Percentiles rank a stretch among this genome's conserved stretches.
phyloP scores from a whole-genome alignment of 2,113 vertebrate genomes.

The Panurus biarmicus region DNA sequence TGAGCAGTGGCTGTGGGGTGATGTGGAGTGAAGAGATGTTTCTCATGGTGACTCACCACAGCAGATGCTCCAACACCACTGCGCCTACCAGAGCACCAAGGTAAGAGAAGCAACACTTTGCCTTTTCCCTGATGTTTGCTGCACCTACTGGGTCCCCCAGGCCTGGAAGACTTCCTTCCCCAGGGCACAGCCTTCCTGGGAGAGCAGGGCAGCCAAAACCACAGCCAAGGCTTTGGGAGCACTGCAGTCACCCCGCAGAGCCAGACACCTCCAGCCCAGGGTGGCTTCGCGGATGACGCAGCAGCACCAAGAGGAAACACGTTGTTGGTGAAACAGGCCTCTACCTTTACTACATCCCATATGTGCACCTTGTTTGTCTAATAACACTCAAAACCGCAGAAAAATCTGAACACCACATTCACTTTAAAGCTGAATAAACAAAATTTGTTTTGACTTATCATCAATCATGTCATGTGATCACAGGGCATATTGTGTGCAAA shows the following conservation, averaged over 20 bases:
- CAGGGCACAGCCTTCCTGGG: not conserved
- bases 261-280: not conserved
- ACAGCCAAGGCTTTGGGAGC: not conserved
- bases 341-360: slow-evolving; percentile 64
- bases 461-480: slow-evolving; percentile 76
- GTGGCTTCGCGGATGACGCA: slow-evolving; percentile 42
- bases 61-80: not conserved
- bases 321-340: slow-evolving; percentile 44
- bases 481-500: slow-evolving; percentile 72
- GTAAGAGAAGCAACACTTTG: not conserved
- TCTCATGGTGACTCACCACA: accelerated
- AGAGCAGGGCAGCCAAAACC: not conserved
- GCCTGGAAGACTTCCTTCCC: too few species aligned
- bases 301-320: slow-evolving; percentile 50
- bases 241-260: accelerated
- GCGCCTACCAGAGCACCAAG: accelerated
- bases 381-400: slow-evolving; percentile 68
- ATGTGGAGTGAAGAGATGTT: not conserved
- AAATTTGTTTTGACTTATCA: slow-evolving; percentile 78
- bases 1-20: accelerated
- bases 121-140: not conserved
- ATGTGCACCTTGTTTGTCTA: slow-evolving; percentile 76
- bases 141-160: accelerated
- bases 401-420: slow-evolving; percentile 65
- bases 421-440: slow-evolving; percentile 79